phyloP scores from a whole-genome alignment of 2,113 vertebrate species.

The Neogale vison region DNA sequence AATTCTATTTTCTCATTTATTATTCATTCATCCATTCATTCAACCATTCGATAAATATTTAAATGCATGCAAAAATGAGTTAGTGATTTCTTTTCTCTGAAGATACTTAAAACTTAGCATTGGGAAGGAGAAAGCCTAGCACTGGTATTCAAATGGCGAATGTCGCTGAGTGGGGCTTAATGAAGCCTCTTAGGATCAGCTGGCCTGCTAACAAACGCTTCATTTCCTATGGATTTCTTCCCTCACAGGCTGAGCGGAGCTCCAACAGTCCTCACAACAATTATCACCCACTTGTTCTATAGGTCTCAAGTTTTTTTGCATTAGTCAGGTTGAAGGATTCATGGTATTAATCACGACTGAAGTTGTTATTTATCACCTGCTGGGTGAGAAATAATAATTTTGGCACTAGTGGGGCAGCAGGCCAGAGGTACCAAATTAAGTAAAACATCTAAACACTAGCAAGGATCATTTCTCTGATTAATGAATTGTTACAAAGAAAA shows the following conservation, averaged over 20 bases:
- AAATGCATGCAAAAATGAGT: conserved; percentile 71
- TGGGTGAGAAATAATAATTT: conserved; percentile 94
- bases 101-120: conserved; percentile 78
- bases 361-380: conserved; percentile 94
- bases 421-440: conserved; percentile 94
- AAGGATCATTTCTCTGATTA: conserved; percentile 94
- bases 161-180: conserved; percentile 85
- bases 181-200: conserved; percentile 87
- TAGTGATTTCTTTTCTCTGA: conserved; percentile 77
- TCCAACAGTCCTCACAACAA: conserved; percentile 89
- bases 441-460: conserved; percentile 93
- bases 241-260: conserved; percentile 83
- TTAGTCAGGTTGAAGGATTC: conserved; percentile 87
- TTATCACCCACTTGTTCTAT: conserved; percentile 91
- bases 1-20: conserved; percentile 64
- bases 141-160: conserved; percentile 67
- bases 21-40: conserved; percentile 40
- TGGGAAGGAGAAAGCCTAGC: conserved; percentile 64
- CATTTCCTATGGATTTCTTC: conserved; percentile 87
- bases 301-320: conserved; percentile 84
- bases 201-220: conserved; percentile 83
- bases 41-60: conserved; percentile 62
- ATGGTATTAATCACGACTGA: conserved; percentile 90
- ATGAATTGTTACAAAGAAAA: conserved; percentile 90
- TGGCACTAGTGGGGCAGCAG: conserved; percentile 91